Conservation (phyloP, 2,113 vertebrate species). For the Lophochroa leadbeateri region DNA sequence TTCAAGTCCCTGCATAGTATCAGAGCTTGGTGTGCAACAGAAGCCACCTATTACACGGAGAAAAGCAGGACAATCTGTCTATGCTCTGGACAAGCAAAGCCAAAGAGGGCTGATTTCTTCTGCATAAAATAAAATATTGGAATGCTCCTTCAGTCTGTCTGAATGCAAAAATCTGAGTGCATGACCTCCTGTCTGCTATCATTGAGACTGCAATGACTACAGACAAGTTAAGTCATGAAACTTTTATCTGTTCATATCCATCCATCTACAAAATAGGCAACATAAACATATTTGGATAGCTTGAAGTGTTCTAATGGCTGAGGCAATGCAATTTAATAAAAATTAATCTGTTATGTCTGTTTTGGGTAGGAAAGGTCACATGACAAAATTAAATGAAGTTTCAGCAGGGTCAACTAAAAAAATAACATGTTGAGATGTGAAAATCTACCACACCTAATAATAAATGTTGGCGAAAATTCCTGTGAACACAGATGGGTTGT, state of each 20-base stretch:
- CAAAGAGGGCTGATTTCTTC: neutral
- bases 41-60: neutral
- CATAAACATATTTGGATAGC: neutral
- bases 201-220: neutral
- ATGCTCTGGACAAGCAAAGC: neutral
- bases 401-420: neutral
- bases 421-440: neutral
- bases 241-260: neutral
- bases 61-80: neutral
- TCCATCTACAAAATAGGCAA: neutral
- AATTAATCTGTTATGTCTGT: neutral
- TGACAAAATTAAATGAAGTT: neutral
- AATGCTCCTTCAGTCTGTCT: neutral
- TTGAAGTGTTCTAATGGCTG: neutral
- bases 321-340: neutral
- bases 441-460: neutral
- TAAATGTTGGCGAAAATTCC: neutral
- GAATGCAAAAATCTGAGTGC: neutral
- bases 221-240: neutral
- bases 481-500: neutral
- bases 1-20: accelerated
- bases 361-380: neutral
- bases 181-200: neutral
- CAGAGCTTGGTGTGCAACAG: neutral
- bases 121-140: neutral